Evolutionary conservation across 1,140 invertebrate genomes (phyloP), one percentile per base, ranked within the genome.

Genomic region (Drosophila sechellia): DNA sequence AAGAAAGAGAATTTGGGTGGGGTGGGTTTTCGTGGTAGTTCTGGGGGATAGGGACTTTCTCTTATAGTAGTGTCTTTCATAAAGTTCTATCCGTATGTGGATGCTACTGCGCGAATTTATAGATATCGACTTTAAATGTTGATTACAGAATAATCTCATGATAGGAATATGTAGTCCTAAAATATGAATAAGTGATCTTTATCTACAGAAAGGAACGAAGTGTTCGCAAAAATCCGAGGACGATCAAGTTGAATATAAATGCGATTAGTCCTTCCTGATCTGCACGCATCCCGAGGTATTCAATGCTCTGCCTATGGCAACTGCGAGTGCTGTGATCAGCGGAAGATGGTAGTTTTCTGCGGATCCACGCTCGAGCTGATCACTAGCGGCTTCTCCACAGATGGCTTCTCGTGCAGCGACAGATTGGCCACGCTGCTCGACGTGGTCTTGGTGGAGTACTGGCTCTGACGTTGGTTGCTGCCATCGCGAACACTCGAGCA

Each of bases 371-470:
- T 34, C 49, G 70, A 5, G 49, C 37, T 76, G 55, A 48, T 77
- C 68, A 91, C 74, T 25, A 91, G 66, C 0, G 90, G 90, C 54
- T 87, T 91, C 35, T 91, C 90, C 27, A 43, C 68, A 6, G 79
- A 66, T 31, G 39, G 58, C 55, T 86, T 81, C 66, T 86, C 90
- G 25, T 90, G 84, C 55, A 91, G 48, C 40, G 90, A 80, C n/a
- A 91, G 63, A 64, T 90, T 91, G 31, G 83, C 90, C 40, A 91
- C 83, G 53, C 90, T 91, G 73, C 90, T 91, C 17, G 90, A 87
- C 13, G 86, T 91, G 25, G 90, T 91, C 65, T 91, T 91, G 5
- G 90, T 91, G 52, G 90, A 91, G 57, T 91, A 91, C 55, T 91
- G 90, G 52, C 90, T 91, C 73, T 91, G 90, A 20, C 90, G 85